Conservation (phyloP, 2,797 vertebrate species). For the Microcaecilia unicolor region DNA sequence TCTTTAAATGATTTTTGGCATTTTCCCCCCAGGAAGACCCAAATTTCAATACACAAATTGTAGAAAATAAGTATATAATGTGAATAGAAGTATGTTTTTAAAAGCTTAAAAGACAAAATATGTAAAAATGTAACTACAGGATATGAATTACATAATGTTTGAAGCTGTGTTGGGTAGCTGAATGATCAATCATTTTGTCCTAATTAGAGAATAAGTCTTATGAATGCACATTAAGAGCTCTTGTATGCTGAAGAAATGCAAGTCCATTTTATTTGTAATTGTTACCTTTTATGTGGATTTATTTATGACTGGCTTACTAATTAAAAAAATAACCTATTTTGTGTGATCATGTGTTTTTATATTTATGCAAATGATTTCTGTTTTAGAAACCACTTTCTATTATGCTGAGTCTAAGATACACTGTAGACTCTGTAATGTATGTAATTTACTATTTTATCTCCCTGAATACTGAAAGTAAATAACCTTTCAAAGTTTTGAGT, state of each 20-base stretch:
- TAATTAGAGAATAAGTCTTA: slow-evolving; percentile 43
- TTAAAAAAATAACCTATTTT: slow-evolving; percentile 80
- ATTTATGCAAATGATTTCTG: slow-evolving; percentile 25
- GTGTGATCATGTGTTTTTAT: slow-evolving; percentile 47
- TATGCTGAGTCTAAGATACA: slow-evolving; percentile 2
- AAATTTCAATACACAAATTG: slow-evolving; percentile 46
- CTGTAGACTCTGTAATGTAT: slow-evolving; percentile 12
- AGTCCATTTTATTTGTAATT: slow-evolving; percentile 75
- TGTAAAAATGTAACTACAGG: slow-evolving; percentile 64
- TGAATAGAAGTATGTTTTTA: slow-evolving; percentile 66
- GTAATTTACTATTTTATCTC: slow-evolving; percentile 17
- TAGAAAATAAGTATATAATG: slow-evolving; percentile 55
- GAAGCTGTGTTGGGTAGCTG: slow-evolving; percentile 37
- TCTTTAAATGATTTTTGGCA: slow-evolving; percentile 46
- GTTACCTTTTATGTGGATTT: slow-evolving; percentile 87
- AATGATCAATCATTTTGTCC: slow-evolving; percentile 43
- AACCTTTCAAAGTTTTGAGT: slow-evolving; percentile 5
- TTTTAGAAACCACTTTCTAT: slow-evolving; percentile 21
- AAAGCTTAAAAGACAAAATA: slow-evolving; percentile 68
- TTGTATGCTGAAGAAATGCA: too few species aligned
- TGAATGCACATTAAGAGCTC: slow-evolving; percentile 31
- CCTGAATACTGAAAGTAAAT: slow-evolving; percentile 6
- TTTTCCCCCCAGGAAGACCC: slow-evolving; percentile 51
- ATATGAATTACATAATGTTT: slow-evolving; percentile 39
- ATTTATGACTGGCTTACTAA: slow-evolving; percentile 95